Percentiles rank a stretch among this genome's conserved stretches.
These are phyloP conservation scores for Macrostomum lignano DNA, from an alignment of 1,140 invertebrate genomes.

Conservation along the genomic window DNA sequence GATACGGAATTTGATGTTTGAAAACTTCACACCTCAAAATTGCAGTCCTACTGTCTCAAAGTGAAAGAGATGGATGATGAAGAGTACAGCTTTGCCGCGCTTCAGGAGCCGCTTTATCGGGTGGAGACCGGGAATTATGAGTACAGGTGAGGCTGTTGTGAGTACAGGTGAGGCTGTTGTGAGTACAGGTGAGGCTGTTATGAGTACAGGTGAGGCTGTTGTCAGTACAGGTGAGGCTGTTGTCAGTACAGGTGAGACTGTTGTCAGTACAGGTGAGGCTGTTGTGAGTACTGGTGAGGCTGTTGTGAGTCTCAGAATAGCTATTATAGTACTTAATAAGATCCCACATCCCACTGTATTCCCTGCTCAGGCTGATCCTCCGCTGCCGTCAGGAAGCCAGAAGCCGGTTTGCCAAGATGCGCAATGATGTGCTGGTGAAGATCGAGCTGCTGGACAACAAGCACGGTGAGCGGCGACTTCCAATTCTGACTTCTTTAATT, in stretches of 20 bases:
- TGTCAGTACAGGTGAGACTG: not conserved
- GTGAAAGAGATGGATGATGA: slow-evolving; percentile 84
- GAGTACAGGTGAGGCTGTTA: not conserved
- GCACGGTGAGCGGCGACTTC: slow-evolving; percentile 33
- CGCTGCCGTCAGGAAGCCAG: slow-evolving; percentile 76
- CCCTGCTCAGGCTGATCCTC: slow-evolving; percentile 40
- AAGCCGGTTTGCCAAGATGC: slow-evolving; percentile 54
- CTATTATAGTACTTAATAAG: not conserved
- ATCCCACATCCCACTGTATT: not conserved
- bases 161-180: no score
- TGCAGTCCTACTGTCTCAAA: slow-evolving; percentile 69
- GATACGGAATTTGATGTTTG: not conserved
- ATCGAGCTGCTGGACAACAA: slow-evolving; percentile 84
- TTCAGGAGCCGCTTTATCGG: slow-evolving; percentile 83
- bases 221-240: not conserved
- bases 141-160: slow-evolving; percentile 65
- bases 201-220: not conserved
- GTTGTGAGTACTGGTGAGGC: not conserved
- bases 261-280: no score
- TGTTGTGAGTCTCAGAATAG: not conserved
- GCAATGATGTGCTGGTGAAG: slow-evolving; percentile 80
- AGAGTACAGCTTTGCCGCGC: slow-evolving; percentile 55
- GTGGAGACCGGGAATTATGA: slow-evolving; percentile 97
- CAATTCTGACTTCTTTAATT: not conserved
- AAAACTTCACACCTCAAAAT: slow-evolving; percentile 5